Evolutionary conservation across 2,113 vertebrate species (phyloP), one percentile per base, ranked within the genome.

Genomic region (Artemisiospiza belli): DNA sequence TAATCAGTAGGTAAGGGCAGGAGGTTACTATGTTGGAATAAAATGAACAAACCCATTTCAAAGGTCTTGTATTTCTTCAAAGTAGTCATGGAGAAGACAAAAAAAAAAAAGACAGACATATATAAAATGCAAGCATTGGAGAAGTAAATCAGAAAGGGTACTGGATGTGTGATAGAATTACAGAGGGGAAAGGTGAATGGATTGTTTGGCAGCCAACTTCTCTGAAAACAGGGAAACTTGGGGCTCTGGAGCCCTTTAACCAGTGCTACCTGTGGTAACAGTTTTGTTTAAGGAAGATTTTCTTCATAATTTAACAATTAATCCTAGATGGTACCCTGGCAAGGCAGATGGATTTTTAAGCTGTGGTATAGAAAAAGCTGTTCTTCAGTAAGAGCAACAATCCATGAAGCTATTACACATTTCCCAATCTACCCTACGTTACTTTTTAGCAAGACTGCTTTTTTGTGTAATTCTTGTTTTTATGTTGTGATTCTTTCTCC

Each of bases 1-100:
- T 78, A 83, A 96, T 67, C 72, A 47, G 78, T 55, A 85, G 59
- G n/a, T 83, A 96, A 86, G 63, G 51, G 89, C 59, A 83, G 59
- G 27, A 91, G 82, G 59, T 86, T 90, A 37, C 20, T 12, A 12
- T 33, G 28, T 51, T 0, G 0, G 44, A 86, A 83, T 86, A 77
- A 93, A 96, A 90, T 9, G 3, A 86, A 83, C 39, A 76, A 28
- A 14, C 5, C 7, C 23, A 24, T 93, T 93, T 77, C 63, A 68
- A 64, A 90, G 52, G 17, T 69, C 43, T 80, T 77, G 3, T 22
- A 61, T 74, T 88, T 80, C 59, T 90, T 93, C 68, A 79, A 46
- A 94, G 54, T 44, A 91, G 20, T 11, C n/a, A 58, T 4, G 19
- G 28, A 73, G 41, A 90, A 91, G 79, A 51, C 67, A 79, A 79